phyloP scores from a whole-genome alignment of 1,140 invertebrate genomes.

The Penaeus japonicus region DNA sequence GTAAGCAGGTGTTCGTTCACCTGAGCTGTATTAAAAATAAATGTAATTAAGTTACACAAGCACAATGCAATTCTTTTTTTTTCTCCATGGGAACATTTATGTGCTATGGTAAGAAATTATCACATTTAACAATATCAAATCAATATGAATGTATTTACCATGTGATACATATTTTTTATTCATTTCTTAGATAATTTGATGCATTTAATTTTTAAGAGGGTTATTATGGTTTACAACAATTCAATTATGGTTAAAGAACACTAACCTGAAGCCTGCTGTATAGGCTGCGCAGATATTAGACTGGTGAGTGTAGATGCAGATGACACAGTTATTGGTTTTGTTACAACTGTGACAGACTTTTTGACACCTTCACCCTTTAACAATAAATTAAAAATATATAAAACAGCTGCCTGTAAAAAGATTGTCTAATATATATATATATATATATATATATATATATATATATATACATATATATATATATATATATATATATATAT shows the following conservation, averaged over 20 bases:
- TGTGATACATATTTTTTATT: too few relatives aligned
- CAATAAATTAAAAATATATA: neutral
- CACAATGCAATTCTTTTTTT: too few relatives aligned
- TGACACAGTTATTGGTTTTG: slow-evolving; percentile 36
- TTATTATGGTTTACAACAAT: neutral
- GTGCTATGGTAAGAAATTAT: too few relatives aligned
- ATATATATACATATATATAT: neutral
- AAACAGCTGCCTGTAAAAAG: neutral
- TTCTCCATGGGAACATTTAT: too few relatives aligned
- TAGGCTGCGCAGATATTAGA: slow-evolving; percentile 41
- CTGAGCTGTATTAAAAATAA: too few relatives aligned
- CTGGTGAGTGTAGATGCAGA: slow-evolving; percentile 33
- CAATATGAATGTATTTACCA: too few relatives aligned
- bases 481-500: slow-evolving; percentile 1
- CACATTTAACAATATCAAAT: too few relatives aligned
- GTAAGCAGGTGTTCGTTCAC: too few relatives aligned
- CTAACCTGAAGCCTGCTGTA: slow-evolving; percentile 32
- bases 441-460: neutral
- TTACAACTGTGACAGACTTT: slow-evolving; percentile 43
- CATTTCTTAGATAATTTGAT: too few relatives aligned
- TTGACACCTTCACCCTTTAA: slow-evolving; percentile 43
- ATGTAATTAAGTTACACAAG: too few relatives aligned
- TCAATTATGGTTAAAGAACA: neutral
- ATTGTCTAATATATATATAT: neutral
- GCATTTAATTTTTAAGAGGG: too few relatives aligned